phyloP scores from a whole-genome alignment of 2,888 invertebrate species.

The Leptura quadrifasciata region DNA sequence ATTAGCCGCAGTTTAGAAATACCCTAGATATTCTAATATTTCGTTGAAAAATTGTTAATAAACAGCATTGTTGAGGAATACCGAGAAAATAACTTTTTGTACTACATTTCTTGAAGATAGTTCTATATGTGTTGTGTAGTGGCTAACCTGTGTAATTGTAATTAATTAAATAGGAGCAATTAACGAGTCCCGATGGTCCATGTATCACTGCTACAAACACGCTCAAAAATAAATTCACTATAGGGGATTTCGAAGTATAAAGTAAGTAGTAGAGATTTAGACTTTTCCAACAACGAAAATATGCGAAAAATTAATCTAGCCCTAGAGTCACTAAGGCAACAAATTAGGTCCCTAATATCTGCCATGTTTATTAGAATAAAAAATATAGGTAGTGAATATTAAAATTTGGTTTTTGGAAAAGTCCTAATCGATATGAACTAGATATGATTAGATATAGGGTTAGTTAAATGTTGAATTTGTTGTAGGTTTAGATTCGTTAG shows the following conservation, averaged over 20 bases:
- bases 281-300: slow-evolving; percentile 14
- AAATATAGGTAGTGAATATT: background rate
- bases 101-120: slow-evolving; percentile 8
- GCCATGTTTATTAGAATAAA: too few species aligned
- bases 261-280: slow-evolving; percentile 75
- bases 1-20: too few species aligned
- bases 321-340: background rate
- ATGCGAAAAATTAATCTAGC: background rate
- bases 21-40: too few species aligned
- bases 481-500: too few species aligned
- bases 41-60: too few species aligned
- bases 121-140: slow-evolving; percentile 37
- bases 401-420: background rate
- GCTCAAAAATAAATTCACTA: slow-evolving; percentile 79
- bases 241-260: slow-evolving; percentile 87
- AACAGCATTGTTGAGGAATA: too few species aligned
- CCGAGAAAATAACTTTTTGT: too few species aligned
- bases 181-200: slow-evolving; percentile 73
- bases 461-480: background rate
- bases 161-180: slow-evolving; percentile 69
- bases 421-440: background rate
- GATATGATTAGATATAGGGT: background rate
- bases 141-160: slow-evolving; percentile 46
- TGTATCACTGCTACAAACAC: slow-evolving; percentile 73
- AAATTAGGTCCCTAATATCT: background rate